Evolutionary conservation across 2,797 vertebrate genomes (phyloP).

Genomic region (Stomatorhinus walkeri): DNA sequence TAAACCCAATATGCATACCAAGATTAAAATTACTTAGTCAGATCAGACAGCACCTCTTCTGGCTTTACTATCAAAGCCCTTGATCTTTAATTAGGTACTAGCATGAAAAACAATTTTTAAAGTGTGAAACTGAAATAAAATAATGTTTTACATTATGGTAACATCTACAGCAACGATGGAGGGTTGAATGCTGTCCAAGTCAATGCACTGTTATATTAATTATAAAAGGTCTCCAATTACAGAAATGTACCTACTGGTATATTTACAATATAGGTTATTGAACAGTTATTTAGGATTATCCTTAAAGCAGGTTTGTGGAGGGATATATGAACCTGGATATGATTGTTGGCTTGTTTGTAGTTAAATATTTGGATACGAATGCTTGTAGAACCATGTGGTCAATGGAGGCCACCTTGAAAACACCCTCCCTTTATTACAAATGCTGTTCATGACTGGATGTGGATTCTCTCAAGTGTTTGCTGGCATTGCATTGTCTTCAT

Average conservation of each 20-base stretch:
- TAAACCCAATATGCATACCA: neutral
- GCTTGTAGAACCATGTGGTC: too few relatives aligned
- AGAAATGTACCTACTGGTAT: neutral
- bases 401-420: neutral
- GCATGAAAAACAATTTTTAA: neutral
- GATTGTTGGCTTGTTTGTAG: neutral
- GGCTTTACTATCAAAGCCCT: neutral
- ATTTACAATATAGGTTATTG: neutral
- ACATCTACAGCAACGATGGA: neutral
- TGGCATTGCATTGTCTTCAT: neutral
- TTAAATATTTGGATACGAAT: neutral
- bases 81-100: neutral
- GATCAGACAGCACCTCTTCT: neutral
- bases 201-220: slow-evolving; percentile 3
- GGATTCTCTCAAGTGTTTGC: neutral
- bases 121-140: neutral
- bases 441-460: neutral
- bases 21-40: neutral
- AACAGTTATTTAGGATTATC: neutral
- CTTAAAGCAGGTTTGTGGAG: neutral
- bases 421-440: neutral
- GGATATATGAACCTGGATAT: neutral
- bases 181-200: neutral
- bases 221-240: neutral
- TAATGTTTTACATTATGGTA: neutral